Base-by-base conservation (phyloP, 2,888 invertebrate genomes). In the Trisateles emortualis region DNA sequence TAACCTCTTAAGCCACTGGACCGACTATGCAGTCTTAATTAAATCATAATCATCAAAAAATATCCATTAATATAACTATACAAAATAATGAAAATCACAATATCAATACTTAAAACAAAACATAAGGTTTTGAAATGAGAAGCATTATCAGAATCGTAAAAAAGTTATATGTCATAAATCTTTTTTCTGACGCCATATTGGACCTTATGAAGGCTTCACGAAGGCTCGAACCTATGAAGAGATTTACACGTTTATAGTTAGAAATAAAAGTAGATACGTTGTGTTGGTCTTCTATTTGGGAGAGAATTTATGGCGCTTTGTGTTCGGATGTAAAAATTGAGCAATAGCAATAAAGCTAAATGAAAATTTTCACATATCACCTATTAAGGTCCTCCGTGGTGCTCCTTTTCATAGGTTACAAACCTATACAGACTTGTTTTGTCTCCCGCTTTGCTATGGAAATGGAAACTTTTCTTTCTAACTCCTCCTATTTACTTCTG, bases 111-210 rank as follows among this genome's bases (percentile, higher is more conserved):
- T 6, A 14, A 14, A 33, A 8, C 41, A 56, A 35, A 42, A 29
- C 42, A 35, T 44, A 45, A 30, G 33, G 24, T 26, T 22, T 2
- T n/a, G 13, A 16, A 29, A 46, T 38, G 52, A 51, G 42, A 52
- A 60, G 74, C 73, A 79, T 81, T 83, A 79, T 83, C 81, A 71
- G 55, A 44, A 57, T 63, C 67, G 66, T 83, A 82, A 84, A 83
- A 76, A 74, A 59, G 72, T 78, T 79, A 81, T 77, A 61, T 45
- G 50, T 69, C 81, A 59, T 84, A 81, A 83, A 84, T 72, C 52
- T 64, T 58, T 52, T 48, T 54, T 19, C 26, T 30, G 22, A 14
- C 17, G 47, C 29, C 38, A 67, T 58, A 52, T 52, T 53, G 39
- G 30, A 40, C 6, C 26, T 17, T 32, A 11, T 22, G 32, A 11